Conservation (phyloP, 2,113 vertebrate species). For the Vulpes ferrilata region DNA sequence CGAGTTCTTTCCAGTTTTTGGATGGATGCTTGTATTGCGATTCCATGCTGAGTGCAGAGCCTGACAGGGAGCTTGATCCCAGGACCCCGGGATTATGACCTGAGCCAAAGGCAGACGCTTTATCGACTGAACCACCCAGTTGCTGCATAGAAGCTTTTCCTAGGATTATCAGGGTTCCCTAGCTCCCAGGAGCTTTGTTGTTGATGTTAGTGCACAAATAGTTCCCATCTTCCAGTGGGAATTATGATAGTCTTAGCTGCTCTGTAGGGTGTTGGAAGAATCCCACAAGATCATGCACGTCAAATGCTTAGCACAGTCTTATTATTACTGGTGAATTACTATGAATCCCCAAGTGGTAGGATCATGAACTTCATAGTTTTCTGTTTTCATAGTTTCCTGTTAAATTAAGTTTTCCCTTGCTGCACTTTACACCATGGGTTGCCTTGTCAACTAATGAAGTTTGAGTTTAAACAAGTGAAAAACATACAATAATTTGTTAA, state of each 20-base stretch:
- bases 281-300: no score
- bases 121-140: neutral
- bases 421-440: neutral
- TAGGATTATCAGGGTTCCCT: neutral
- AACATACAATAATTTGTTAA: neutral
- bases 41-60: accelerated
- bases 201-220: neutral
- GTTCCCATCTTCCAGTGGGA: neutral
- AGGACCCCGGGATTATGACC: neutral
- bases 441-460: neutral
- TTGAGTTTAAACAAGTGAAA: neutral
- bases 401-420: neutral
- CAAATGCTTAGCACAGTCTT: neutral
- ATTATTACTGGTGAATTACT: neutral
- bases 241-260: no score
- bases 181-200: no score
- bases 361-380: neutral
- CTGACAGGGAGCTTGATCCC: neutral
- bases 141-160: neutral
- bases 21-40: no score
- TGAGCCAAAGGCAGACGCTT: neutral
- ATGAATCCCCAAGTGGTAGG: neutral
- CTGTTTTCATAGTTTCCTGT: neutral
- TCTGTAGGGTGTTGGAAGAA: neutral
- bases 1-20: no score